Conservation (phyloP, 2,888 invertebrate species). For the Eretmocerus hayati region DNA sequence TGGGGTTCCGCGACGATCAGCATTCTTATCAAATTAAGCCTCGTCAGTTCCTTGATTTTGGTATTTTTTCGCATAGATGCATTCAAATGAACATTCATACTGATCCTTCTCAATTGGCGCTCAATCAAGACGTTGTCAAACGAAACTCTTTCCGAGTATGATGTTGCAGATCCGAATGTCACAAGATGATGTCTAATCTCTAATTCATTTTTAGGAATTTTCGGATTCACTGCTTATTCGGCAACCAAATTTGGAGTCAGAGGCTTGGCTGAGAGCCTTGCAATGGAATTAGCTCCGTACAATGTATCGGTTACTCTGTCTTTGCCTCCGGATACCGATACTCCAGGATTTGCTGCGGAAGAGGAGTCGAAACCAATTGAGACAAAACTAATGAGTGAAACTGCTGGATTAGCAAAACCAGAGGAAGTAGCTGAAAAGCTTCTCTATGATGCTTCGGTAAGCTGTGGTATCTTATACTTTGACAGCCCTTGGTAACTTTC, state of each 20-base stretch:
- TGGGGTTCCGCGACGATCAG: too few species aligned
- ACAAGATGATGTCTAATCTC: too few species aligned
- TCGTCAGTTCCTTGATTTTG: too few species aligned
- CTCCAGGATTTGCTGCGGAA: slow-evolving; percentile 88
- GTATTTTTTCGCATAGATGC: too few species aligned
- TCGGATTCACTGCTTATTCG: slow-evolving; percentile 87
- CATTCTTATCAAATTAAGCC: too few species aligned
- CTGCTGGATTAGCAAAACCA: slow-evolving; percentile 70
- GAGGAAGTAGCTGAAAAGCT: slow-evolving; percentile 73
- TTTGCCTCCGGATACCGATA: slow-evolving; percentile 94
- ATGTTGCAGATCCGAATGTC: too few species aligned
- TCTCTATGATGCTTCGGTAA: slow-evolving; percentile 74
- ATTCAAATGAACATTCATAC: too few species aligned
- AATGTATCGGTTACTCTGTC: slow-evolving; percentile 78
- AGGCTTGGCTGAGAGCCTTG: slow-evolving; percentile 89
- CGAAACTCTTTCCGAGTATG: too few species aligned
- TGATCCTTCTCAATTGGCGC: too few species aligned
- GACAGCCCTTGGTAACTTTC: too few species aligned
- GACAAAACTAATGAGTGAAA: slow-evolving; percentile 77
- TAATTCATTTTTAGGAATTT: slow-evolving; percentile 69
- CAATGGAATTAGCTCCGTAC: slow-evolving; percentile 84
- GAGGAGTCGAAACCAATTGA: slow-evolving; percentile 79
- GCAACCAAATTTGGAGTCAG: slow-evolving; percentile 91
- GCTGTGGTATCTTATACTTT: too few species aligned
- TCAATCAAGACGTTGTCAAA: too few species aligned